Conservation (phyloP, 2,888 invertebrate species). For the Tetropium fuscum region DNA sequence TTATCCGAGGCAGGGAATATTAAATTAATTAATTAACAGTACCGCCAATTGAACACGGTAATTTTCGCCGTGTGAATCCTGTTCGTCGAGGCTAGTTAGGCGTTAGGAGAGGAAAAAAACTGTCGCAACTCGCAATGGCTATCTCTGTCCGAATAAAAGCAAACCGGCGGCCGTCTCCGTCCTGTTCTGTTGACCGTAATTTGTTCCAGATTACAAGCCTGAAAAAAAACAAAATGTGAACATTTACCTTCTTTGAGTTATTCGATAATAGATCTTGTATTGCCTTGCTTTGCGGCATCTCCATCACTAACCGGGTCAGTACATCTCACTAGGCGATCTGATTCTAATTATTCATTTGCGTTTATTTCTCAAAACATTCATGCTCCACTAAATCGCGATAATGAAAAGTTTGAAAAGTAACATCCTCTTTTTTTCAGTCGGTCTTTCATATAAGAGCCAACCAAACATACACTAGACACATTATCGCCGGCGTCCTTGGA, state of each 20-base stretch:
- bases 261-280: conserved; percentile 30
- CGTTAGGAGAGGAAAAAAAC: conserved; percentile 23
- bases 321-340: conserved; percentile 46
- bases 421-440: conserved; percentile 45
- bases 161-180: conserved; percentile 37
- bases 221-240: conserved; percentile 36
- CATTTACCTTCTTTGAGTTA: conserved; percentile 30
- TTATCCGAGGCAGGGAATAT: too few relatives aligned
- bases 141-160: too few relatives aligned
- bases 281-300: conserved; percentile 27
- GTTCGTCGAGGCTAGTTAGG: conserved; percentile 25
- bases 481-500: conserved; percentile 42
- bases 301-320: conserved; percentile 53
- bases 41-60: too few relatives aligned
- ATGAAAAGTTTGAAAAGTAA: conserved; percentile 49
- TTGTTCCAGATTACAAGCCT: conserved; percentile 57
- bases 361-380: conserved; percentile 56
- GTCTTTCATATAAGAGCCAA: conserved; percentile 46
- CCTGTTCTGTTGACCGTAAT: conserved; percentile 62
- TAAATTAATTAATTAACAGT: too few relatives aligned
- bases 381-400: conserved; percentile 65
- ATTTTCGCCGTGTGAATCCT: conserved; percentile 27
- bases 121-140: too few relatives aligned
- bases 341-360: conserved; percentile 55
- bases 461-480: conserved; percentile 43